Evolutionary conservation across 2,797 vertebrate genomes (phyloP), one percentile per base, ranked within the genome.

Genomic region (Chromobotia macracanthus): DNA sequence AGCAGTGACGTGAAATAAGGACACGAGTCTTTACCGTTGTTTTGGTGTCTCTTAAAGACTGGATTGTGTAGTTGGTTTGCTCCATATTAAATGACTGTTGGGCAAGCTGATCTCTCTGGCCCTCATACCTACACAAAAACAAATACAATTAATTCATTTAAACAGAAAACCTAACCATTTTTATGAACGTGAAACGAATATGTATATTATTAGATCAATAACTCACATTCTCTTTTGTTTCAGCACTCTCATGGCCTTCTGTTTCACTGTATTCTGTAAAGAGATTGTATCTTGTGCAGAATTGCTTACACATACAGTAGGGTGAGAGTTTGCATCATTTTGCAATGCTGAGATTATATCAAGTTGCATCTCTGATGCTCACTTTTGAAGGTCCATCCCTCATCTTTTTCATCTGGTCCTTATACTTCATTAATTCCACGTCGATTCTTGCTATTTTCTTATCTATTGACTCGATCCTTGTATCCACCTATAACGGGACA

Each of bases 41-140:
- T 92, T 98, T 99, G 75, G 97, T 99, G 89, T 99, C 98, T 88
- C 98, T 99, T 82, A 99, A 78, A 5, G 97, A 94, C 87, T 99
- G 97, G 84, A 99, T 99, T 8, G 98, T 98, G 84, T 99, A 99
- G 91, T 99, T 99, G 64, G 97, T 95, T 92, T 99, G 98, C 86
- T 99, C 98, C 98, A 99, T 99, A 90, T 99, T 99, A 88, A 99
- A 99, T 23, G 98, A 98, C 89, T 99, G 98, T 80, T 99, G 97
- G 80, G 94, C 92, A 0, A 99, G 94, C 80, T 99, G 98, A 89
- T 99, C 98, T 84, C 95, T 91, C 89, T 99, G 98, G 80, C 96
- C 95, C 86, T 99, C 97, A 85, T 99, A 99, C 96, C 98, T 99
- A 90, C 79, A 75, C 84, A 56, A 35, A 23, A 4, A 60, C 0